Conservation (phyloP, 2,113 vertebrate genomes). For the Sander vitreus region DNA sequence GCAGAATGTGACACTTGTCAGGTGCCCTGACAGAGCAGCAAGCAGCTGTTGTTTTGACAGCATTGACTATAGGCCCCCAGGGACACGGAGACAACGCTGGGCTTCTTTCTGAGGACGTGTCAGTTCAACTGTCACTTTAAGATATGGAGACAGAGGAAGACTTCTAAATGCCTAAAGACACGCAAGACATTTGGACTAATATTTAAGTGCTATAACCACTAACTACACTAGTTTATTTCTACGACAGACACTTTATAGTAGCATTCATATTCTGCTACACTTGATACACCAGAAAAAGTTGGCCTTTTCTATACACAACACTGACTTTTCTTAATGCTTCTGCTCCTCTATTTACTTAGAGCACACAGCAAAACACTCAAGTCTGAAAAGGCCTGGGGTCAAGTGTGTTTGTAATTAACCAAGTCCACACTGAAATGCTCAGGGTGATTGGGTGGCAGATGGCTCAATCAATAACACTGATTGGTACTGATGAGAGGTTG, state of each 20-base stretch:
- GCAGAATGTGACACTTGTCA: slow-evolving; percentile 68
- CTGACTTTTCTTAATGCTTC: slow-evolving; percentile 28
- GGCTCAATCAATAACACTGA: slow-evolving; percentile 54
- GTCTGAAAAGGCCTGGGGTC: slow-evolving; percentile 32
- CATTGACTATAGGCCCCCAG: slow-evolving; percentile 44
- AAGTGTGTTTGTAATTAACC: slow-evolving; percentile 49
- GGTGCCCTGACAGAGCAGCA: slow-evolving; percentile 66
- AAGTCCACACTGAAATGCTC: slow-evolving; percentile 40
- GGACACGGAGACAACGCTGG: slow-evolving; percentile 48
- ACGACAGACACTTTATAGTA: slow-evolving; percentile 32
- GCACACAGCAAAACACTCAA: slow-evolving; percentile 55
- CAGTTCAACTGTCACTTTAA: slow-evolving; percentile 62
- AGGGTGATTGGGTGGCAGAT: slow-evolving; percentile 34
- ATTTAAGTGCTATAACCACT: slow-evolving; percentile 34
- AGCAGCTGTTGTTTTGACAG: slow-evolving; percentile 72
- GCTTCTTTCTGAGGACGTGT: slow-evolving; percentile 45
- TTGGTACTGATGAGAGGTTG: slow-evolving; percentile 34
- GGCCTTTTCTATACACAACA: slow-evolving; percentile 38
- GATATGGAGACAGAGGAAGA: slow-evolving; percentile 54
- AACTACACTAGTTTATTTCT: slow-evolving; percentile 40
- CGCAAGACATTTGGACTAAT: slow-evolving; percentile 37
- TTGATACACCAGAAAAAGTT: slow-evolving; percentile 16
- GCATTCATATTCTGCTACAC: slow-evolving; percentile 25
- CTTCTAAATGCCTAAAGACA: slow-evolving; percentile 32
- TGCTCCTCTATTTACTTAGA: slow-evolving; percentile 42